phyloP scores from a whole-genome alignment of 2,113 vertebrate genomes.

The Plecturocebus donacophilus region DNA sequence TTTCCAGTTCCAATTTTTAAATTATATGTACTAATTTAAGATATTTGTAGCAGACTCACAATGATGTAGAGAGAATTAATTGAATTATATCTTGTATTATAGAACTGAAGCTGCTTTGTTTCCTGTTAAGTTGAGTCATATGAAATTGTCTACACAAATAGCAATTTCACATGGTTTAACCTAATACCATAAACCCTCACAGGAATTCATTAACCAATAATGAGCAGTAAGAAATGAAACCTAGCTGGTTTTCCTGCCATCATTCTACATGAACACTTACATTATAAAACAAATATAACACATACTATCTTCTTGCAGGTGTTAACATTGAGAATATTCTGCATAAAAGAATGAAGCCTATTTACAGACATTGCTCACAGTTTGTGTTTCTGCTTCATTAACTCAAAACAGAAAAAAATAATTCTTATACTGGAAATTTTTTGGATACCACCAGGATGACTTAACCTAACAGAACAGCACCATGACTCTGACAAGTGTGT shows the following conservation, averaged over 20 bases:
- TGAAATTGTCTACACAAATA: conserved; percentile 34
- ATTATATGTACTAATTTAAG: conserved; percentile 30
- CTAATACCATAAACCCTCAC: not conserved
- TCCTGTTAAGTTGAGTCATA: not conserved
- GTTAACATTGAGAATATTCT: not conserved
- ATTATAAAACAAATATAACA: not conserved
- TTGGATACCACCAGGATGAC: not conserved
- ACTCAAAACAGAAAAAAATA: conserved; percentile 17
- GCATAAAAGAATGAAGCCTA: not conserved
- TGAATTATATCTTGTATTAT: conserved; percentile 17
- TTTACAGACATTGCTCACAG: not conserved
- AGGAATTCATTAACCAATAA: not conserved
- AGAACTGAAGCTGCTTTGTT: not conserved
- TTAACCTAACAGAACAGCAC: not conserved
- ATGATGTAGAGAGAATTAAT: not conserved
- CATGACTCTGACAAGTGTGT: not conserved
- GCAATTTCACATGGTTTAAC: conserved; percentile 23
- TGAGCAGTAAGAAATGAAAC: not conserved
- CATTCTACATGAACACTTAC: not conserved
- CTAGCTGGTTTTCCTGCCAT: not conserved
- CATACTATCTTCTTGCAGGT: not conserved
- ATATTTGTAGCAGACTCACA: not conserved
- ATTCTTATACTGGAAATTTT: not conserved
- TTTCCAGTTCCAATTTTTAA: conserved; percentile 42
- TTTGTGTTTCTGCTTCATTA: conserved; percentile 32